Base-by-base conservation (phyloP, 1,140 invertebrate genomes). In the Triops cancriformis region DNA sequence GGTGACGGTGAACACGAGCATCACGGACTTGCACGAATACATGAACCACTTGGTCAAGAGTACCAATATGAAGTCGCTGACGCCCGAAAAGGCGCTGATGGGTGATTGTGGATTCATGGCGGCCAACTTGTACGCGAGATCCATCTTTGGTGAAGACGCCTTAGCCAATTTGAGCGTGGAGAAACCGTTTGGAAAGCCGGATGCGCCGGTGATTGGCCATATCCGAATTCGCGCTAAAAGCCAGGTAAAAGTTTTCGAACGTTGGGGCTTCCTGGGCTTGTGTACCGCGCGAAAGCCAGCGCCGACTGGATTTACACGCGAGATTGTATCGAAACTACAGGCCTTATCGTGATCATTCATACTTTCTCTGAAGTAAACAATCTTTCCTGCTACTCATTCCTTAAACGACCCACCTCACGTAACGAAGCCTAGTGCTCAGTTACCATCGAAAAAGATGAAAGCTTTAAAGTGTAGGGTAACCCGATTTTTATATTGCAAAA, bases 61-160 rank as follows among this genome's bases (percentile, higher is more conserved):
- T 28, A 99, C 98, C 26, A 99, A 99, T 84, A 99, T 99, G 97
- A 96, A 97, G 83, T 98, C 97, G 86, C 89, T 99, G 18, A 99
- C 98, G 9, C 96, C 97, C 0, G 95, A 95, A 84, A 95, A 96
- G 91, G 96, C 96, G 26, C 85, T 98, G 43, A 93, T 92, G 10
- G 97, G 97, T 0, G 94, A 98, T 82, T 99, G 97, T 85, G 96
- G 97, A 18, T 99, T 99, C 85, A 96, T 99, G 94, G 97, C 97
- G 45, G 98, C 97, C 43, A 99, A 99, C 84, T 92, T 99, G 88
- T 99, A 99, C 87, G 97, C 98, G 45, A 92, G 96, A 83, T 98
- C 97, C 2, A 99, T 99, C 83, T 99, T 99, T 86, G 98, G 98
- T 3, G 98, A 99, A 87, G 97, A 99, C 86, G 97, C 97, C 2